A percentile compares a stretch with the other conserved stretches of the same genome.
Conservation (phyloP, 1,140 invertebrate species). For the Aphelinus certus region DNA sequence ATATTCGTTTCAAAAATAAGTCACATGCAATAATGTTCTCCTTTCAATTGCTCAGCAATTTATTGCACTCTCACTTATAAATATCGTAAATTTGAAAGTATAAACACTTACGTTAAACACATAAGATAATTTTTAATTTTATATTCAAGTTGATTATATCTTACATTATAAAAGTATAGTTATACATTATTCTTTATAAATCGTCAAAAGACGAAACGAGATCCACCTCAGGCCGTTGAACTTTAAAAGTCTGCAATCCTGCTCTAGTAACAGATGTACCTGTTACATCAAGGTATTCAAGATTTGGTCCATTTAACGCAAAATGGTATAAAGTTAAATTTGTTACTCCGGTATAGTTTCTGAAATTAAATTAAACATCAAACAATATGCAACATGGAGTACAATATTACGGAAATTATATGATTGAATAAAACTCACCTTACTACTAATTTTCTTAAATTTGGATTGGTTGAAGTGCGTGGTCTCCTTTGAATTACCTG, state of each 20-base stretch:
- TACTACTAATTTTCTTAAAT: conserved; percentile 58
- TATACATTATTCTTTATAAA: conserved; percentile 3
- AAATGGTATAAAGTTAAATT: conserved; percentile 72
- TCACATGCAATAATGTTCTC: neutral
- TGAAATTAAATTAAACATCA: conserved; percentile 52
- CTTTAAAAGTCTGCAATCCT: conserved; percentile 69
- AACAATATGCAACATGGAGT: no score
- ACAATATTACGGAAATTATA: no score
- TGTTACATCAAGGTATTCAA: conserved; percentile 71
- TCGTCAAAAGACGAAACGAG: conserved; percentile 62
- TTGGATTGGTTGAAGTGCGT: conserved; percentile 55
- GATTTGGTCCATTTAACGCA: conserved; percentile 67
- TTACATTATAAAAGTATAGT: conserved; percentile 11
- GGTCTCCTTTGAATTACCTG: conserved; percentile 49
- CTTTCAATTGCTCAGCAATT: neutral
- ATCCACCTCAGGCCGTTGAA: conserved; percentile 64
- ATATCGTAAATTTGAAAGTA: conserved; percentile 25
- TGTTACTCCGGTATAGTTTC: conserved; percentile 72
- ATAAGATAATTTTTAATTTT: conserved; percentile 12
- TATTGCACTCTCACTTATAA: conserved; percentile 34
- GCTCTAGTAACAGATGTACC: conserved; percentile 69
- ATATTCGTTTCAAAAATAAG: neutral
- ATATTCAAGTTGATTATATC: conserved; percentile 17
- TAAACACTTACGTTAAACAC: conserved; percentile 21
- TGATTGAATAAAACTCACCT: conserved; percentile 46